phyloP scores from a whole-genome alignment of 2,113 vertebrate genomes.

The Fregata magnificens region DNA sequence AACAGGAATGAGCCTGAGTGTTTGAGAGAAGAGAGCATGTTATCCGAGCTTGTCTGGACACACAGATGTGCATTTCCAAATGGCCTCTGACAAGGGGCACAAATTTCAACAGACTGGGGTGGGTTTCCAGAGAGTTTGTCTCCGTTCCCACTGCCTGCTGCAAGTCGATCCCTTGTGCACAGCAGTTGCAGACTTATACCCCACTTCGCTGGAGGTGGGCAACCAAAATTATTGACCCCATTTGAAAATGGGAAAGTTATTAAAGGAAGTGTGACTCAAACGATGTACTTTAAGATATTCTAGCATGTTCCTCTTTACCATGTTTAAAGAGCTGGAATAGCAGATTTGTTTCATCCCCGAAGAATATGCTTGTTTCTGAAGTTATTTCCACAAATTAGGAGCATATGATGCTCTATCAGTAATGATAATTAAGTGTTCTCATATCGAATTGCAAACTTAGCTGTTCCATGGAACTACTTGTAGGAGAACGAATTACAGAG shows the following conservation, averaged over 20 bases:
- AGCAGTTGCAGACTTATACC: too few relatives aligned
- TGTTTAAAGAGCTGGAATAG: neutral
- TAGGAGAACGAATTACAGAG: neutral
- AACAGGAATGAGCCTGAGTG: neutral
- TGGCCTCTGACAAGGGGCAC: neutral
- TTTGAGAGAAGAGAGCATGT: neutral
- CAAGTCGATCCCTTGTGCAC: neutral
- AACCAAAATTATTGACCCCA: neutral
- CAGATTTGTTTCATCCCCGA: neutral
- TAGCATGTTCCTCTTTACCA: neutral
- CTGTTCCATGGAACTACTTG: neutral
- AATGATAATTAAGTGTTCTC: neutral
- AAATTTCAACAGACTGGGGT: neutral
- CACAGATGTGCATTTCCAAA: neutral
- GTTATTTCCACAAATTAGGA: neutral
- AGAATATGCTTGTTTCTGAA: neutral
- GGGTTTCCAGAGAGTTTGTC: neutral
- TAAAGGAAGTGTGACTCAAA: neutral
- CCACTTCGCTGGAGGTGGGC: neutral
- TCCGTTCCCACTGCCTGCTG: neutral
- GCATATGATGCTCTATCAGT: neutral
- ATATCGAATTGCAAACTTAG: neutral
- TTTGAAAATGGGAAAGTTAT: neutral
- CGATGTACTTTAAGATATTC: rapidly evolving
- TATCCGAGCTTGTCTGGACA: neutral